phyloP scores from a whole-genome alignment of 2,888 invertebrate genomes.

The Mythimna ferrago region DNA sequence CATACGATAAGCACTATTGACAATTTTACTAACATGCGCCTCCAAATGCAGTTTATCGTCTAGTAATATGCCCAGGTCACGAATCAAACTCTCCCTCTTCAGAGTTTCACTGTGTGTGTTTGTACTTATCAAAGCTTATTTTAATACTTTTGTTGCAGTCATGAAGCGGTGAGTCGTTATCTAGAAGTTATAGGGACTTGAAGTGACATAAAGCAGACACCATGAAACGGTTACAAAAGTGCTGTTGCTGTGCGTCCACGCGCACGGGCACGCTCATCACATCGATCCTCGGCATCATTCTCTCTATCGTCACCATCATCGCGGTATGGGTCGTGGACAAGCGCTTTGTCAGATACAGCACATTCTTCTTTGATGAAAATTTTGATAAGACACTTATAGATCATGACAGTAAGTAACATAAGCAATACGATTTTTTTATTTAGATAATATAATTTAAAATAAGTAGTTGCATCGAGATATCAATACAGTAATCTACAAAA shows the following conservation, averaged over 20 bases:
- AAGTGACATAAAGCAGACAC: conserved; percentile 52
- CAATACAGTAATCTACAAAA: too few relatives aligned
- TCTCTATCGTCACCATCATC: conserved; percentile 93
- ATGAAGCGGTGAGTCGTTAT: conserved; percentile 70
- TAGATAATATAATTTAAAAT: too few relatives aligned
- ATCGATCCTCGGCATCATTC: conserved; percentile 93
- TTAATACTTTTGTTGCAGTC: conserved; percentile 66
- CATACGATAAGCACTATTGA: too few relatives aligned
- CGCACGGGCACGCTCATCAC: conserved; percentile 94
- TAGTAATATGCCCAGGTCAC: too few relatives aligned
- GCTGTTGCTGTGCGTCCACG: conserved; percentile 93
- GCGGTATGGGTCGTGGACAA: conserved; percentile 91
- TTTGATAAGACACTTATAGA: conserved; percentile 90
- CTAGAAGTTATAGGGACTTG: conserved; percentile 18
- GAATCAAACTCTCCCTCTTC: too few relatives aligned
- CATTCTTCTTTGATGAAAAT: conserved; percentile 93
- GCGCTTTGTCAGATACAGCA: conserved; percentile 93
- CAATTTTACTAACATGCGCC: too few relatives aligned
- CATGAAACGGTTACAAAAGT: conserved; percentile 91
- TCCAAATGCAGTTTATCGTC: too few relatives aligned
- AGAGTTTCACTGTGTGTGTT: too few relatives aligned
- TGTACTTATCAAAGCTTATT: conserved; percentile 12
- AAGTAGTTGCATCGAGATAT: too few relatives aligned
- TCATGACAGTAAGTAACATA: conserved; percentile 89
- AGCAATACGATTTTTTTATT: too few relatives aligned